Conservation (phyloP, 2,888 invertebrate genomes). For the Drosophila koepferae region DNA sequence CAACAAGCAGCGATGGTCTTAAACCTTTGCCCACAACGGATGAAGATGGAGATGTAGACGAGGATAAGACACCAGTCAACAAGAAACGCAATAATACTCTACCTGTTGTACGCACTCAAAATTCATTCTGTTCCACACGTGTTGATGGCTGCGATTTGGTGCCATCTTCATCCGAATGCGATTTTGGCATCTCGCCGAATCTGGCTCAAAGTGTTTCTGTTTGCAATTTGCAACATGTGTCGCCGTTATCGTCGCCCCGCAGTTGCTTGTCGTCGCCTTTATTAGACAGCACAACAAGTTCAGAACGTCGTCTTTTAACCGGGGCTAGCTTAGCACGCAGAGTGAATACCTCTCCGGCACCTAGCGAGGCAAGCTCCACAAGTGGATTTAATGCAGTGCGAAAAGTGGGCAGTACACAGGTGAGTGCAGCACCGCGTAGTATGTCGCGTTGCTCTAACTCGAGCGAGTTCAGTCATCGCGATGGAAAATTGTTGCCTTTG, state of each 20-base stretch:
- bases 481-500: conserved; percentile 85
- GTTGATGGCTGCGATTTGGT: conserved; percentile 66
- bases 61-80: conserved; percentile 69
- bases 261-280: conserved; percentile 74
- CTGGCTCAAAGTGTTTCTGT: conserved; percentile 46
- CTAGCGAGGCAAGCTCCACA: conserved; percentile 68
- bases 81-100: conserved; percentile 35
- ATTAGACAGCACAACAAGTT: conserved; percentile 78
- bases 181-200: conserved; percentile 74
- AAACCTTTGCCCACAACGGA: conserved; percentile 50
- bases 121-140: conserved; percentile 78
- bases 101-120: conserved; percentile 26
- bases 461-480: conserved; percentile 84
- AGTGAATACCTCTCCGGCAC: conserved; percentile 70
- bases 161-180: conserved; percentile 54
- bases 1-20: conserved; percentile 59
- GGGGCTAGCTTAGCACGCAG: conserved; percentile 43
- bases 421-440: conserved; percentile 62
- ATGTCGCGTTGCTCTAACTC: conserved; percentile 83
- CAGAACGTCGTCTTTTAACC: conserved; percentile 65
- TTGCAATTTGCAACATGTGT: conserved; percentile 37
- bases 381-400: conserved; percentile 45
- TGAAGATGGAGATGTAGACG: conserved; percentile 46
- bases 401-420: conserved; percentile 26
- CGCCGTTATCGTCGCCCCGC: conserved; percentile 77